phyloP scores from a whole-genome alignment of 1,140 invertebrate species.

The Ceratina japonica region DNA sequence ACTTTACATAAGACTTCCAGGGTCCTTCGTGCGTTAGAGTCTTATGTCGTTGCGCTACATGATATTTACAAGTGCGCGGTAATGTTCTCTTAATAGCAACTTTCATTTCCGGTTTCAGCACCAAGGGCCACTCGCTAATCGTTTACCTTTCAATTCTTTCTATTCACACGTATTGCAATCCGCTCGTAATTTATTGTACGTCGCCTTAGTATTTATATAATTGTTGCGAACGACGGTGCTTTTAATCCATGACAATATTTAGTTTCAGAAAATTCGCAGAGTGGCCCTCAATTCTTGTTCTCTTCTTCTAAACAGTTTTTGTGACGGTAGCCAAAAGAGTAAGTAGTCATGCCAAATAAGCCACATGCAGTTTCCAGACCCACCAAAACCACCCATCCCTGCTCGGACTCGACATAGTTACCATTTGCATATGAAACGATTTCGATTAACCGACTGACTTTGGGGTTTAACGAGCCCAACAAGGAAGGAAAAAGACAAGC shows the following conservation, averaged over 20 bases:
- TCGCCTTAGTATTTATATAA: too few species aligned
- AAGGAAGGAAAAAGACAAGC: not conserved
- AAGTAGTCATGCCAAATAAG: slow-evolving; percentile 26
- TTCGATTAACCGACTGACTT: not conserved
- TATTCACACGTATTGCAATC: too few species aligned
- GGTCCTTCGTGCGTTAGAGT: not conserved
- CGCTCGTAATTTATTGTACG: too few species aligned
- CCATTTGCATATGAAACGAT: not conserved
- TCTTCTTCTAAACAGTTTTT: not conserved
- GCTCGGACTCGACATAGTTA: not conserved
- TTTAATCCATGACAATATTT: too few species aligned
- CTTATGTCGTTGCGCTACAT: not conserved
- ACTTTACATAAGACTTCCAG: not conserved
- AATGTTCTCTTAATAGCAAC: slow-evolving; percentile 6
- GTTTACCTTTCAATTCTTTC: too few species aligned
- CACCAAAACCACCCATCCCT: not conserved
- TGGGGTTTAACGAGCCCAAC: not conserved
- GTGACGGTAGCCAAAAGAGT: not conserved
- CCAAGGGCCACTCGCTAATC: slow-evolving; percentile 20
- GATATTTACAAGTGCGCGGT: slow-evolving; percentile 13
- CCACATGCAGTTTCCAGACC: slow-evolving; percentile 20
- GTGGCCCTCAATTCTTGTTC: slow-evolving; percentile 16
- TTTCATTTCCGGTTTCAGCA: not conserved
- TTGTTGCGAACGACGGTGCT: too few species aligned
- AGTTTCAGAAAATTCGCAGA: not conserved